Percentiles rank a stretch among this genome's conserved stretches.
These are phyloP conservation scores for Heliconius melpomene DNA, from an alignment of 1,140 invertebrate genomes.

Conservation along the genomic window DNA sequence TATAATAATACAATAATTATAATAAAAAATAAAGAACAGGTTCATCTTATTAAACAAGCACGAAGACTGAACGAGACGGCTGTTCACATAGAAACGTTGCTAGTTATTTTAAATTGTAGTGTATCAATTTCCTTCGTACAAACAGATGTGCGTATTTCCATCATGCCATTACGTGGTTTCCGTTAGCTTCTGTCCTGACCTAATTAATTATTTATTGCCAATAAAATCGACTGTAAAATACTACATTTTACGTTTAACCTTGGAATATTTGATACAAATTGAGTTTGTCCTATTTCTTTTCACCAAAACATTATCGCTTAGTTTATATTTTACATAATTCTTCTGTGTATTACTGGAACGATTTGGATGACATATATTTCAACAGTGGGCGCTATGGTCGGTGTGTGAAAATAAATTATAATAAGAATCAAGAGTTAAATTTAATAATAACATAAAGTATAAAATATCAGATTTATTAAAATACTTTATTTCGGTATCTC, in stretches of 20 bases:
- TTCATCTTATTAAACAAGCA: not conserved
- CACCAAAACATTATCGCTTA: too few species aligned
- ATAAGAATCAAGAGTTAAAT: too few species aligned
- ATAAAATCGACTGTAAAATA: conserved; percentile 30
- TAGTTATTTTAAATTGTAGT: conserved; percentile 1
- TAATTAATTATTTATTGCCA: conserved; percentile 14
- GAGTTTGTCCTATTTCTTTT: not conserved
- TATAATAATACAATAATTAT: too few species aligned
- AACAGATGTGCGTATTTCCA: conserved; percentile 17
- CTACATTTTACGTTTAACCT: conserved; percentile 23
- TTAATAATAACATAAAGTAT: too few species aligned
- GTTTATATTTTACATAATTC: too few species aligned
- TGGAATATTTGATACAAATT: not conserved
- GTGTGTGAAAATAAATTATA: too few species aligned
- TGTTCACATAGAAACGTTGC: not conserved
- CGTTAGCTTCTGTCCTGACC: conserved; percentile 28
- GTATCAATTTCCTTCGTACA: conserved; percentile 22
- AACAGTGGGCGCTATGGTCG: too few species aligned
- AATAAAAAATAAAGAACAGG: too few species aligned
- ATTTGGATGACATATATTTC: too few species aligned
- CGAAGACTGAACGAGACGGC: not conserved
- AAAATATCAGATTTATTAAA: not conserved
- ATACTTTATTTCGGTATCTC: too few species aligned
- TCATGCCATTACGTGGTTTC: conserved; percentile 25
- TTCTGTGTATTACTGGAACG: too few species aligned